A percentile compares a stretch with the other conserved stretches of the same genome.
Evolutionary conservation across 2,113 vertebrate genomes (phyloP).

Genomic region (Eonycteris spelaea): DNA sequence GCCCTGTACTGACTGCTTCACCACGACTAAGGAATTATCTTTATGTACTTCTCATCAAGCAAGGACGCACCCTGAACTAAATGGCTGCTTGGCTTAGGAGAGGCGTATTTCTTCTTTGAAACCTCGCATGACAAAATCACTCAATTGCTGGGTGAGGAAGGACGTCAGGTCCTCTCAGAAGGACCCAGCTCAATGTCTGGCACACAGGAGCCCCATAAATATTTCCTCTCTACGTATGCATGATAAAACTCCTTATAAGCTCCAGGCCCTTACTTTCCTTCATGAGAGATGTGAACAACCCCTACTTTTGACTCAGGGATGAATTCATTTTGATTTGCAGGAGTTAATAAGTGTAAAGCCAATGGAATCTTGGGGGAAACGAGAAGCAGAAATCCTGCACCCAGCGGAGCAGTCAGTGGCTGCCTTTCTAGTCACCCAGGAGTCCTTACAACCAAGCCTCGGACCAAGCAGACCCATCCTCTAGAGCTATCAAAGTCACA

Average conservation of each 20-base stretch:
- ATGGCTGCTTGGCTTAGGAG: neutral
- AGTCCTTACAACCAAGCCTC: conserved; percentile 44
- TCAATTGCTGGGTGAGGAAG: neutral
- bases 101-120: neutral
- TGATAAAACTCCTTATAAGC: neutral
- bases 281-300: neutral
- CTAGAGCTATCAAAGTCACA: neutral
- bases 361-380: conserved; percentile 24
- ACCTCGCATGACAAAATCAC: neutral
- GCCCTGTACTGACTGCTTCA: neutral
- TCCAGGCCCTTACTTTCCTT: conserved; percentile 36
- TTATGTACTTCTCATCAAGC: neutral
- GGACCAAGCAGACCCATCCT: neutral
- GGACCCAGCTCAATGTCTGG: neutral
- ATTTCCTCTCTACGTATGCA: neutral
- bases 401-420: conserved; percentile 17
- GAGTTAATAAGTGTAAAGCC: conserved; percentile 63
- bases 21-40: neutral
- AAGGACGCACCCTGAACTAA: neutral
- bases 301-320: neutral
- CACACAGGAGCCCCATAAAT: neutral
- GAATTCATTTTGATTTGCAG: conserved; percentile 53
- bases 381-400: neutral
- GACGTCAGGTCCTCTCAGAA: neutral
- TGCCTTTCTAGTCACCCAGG: conserved; percentile 21